These are phyloP conservation scores for Oreocharis arfaki DNA, from an alignment of 2,113 vertebrate genomes.

Conservation along the genomic window DNA sequence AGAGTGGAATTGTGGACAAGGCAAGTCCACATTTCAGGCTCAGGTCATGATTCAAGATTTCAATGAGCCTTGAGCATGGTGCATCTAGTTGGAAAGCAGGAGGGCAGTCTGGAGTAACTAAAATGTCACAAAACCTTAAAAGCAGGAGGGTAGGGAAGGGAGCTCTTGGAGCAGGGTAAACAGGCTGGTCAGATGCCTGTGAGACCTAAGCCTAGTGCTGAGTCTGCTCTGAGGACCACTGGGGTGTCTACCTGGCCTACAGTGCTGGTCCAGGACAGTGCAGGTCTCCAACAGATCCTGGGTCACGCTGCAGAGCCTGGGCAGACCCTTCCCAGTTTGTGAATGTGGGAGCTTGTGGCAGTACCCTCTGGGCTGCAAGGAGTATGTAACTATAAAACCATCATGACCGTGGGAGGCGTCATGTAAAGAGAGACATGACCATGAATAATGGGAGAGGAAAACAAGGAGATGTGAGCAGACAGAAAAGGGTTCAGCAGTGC, in stretches of 20 bases:
- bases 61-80: background rate
- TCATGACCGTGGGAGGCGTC: background rate
- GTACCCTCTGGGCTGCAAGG: background rate
- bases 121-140: background rate
- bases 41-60: background rate
- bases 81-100: background rate
- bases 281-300: background rate
- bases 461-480: background rate
- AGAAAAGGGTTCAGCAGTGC: background rate
- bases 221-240: background rate
- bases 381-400: background rate
- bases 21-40: background rate
- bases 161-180: background rate
- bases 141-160: background rate
- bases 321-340: background rate
- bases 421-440: background rate
- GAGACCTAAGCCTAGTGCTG: background rate
- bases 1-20: background rate
- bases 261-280: background rate
- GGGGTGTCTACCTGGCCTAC: background rate
- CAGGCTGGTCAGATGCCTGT: accelerated
- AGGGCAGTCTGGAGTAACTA: background rate
- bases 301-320: background rate
- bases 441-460: background rate
- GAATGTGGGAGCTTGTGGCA: background rate